These are phyloP conservation scores for Pogonophryne albipinna DNA, from an alignment of 2,797 vertebrate genomes.

Conservation along the genomic window DNA sequence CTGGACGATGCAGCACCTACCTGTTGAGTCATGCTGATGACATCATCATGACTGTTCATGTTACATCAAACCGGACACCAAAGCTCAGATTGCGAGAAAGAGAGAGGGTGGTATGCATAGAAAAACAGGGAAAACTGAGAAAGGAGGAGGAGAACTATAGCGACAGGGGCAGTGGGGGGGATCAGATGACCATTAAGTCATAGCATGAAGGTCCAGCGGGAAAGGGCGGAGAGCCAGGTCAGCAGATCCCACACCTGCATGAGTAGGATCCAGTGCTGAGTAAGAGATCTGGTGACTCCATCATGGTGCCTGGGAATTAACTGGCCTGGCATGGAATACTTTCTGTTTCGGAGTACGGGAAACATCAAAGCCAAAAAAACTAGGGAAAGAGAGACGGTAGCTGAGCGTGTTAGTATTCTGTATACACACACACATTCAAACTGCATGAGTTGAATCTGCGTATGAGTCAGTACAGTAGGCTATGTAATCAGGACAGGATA, in stretches of 20 bases:
- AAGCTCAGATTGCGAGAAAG: constrained; percentile 14
- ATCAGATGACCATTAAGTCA: constrained; percentile 83
- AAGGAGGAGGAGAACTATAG: constrained; percentile 27
- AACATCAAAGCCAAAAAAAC: constrained; percentile 62
- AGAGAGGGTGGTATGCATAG: neutral
- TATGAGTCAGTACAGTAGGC: constrained; percentile 67
- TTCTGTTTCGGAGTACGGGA: constrained; percentile 48
- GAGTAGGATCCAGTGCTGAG: constrained; percentile 71
- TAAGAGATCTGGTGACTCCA: constrained; percentile 69
- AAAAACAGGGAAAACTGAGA: constrained; percentile 29
- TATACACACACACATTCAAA: constrained; percentile 31
- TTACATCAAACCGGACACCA: constrained; percentile 44
- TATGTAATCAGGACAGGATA: constrained; percentile 51
- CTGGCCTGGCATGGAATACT: constrained; percentile 50
- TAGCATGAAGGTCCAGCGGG: constrained; percentile 61
- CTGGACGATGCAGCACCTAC: constrained; percentile 69
- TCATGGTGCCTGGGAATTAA: constrained; percentile 58
- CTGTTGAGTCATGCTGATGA: constrained; percentile 80
- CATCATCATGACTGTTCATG: constrained; percentile 75
- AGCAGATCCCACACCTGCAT: constrained; percentile 84
- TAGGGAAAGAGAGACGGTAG: constrained; percentile 34
- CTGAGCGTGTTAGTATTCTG: constrained; percentile 42
- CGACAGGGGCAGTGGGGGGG: constrained; percentile 27
- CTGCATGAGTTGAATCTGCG: constrained; percentile 47
- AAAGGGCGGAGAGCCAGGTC: constrained; percentile 70